Percentiles rank a stretch among this genome's conserved stretches.
These are phyloP conservation scores for Trichogramma pretiosum DNA, from an alignment of 1,140 invertebrate genomes.

Conservation along the genomic window DNA sequence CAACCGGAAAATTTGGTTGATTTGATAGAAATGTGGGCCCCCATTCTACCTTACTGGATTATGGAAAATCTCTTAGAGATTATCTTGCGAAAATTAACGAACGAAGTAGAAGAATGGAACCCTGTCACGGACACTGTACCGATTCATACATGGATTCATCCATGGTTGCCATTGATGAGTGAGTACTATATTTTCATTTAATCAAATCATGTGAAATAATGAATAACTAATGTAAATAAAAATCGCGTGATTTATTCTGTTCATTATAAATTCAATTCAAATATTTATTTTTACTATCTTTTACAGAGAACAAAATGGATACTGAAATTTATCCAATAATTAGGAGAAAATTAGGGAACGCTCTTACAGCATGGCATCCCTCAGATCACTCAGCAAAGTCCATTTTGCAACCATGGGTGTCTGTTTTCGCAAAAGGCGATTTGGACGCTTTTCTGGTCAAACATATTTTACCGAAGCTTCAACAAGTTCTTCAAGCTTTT, in stretches of 20 bases:
- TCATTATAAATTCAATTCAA: no score
- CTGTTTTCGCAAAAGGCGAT: conserved; percentile 71
- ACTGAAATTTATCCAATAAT: conserved; percentile 84
- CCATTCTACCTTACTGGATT: conserved; percentile 74
- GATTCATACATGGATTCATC: conserved; percentile 93
- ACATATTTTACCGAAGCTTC: conserved; percentile 86
- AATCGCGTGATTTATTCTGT: no score
- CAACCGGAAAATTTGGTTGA: conserved; percentile 66
- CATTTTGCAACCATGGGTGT: conserved; percentile 89
- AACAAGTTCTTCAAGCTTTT: conserved; percentile 62
- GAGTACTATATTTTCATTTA: conserved; percentile 21
- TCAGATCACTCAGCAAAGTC: conserved; percentile 85
- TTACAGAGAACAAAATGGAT: conserved; percentile 55
- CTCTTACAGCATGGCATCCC: conserved; percentile 85
- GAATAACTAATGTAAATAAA: no score
- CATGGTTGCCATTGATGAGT: conserved; percentile 80
- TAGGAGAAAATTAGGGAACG: conserved; percentile 79
- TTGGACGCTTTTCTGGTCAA: conserved; percentile 79
- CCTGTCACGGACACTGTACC: conserved; percentile 87
- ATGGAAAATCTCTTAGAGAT: conserved; percentile 69
- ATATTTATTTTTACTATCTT: conserved; percentile 16
- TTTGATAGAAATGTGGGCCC: conserved; percentile 73
- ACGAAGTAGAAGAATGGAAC: conserved; percentile 86
- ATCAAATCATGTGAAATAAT: no score
- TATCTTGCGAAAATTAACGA: conserved; percentile 67